phyloP scores from a whole-genome alignment of 1,140 invertebrate species.

The Pogonomyrmex barbatus region DNA sequence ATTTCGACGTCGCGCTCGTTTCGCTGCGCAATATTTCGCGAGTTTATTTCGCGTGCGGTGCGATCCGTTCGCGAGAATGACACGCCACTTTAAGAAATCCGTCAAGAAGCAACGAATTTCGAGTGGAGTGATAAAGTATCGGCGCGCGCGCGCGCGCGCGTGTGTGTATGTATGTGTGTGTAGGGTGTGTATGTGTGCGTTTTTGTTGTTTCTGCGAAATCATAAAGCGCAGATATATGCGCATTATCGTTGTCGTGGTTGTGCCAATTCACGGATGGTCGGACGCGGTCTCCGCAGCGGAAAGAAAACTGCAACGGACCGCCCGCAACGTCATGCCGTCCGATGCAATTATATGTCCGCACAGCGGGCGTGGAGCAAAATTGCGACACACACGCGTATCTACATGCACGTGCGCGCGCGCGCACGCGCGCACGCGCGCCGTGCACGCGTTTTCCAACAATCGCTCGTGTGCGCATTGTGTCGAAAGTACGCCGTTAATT shows the following conservation, averaged over 20 bases:
- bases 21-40: not conserved
- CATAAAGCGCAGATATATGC: slow-evolving; percentile 1
- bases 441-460: slow-evolving; percentile 39
- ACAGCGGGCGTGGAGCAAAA: slow-evolving; percentile 29
- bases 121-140: slow-evolving; percentile 2
- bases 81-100: not conserved
- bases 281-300: not conserved
- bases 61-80: slow-evolving; percentile 5
- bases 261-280: slow-evolving; percentile 25
- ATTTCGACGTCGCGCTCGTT: not conserved
- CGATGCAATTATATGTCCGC: slow-evolving; percentile 30
- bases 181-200: too few relatives aligned
- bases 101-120: slow-evolving; percentile 18
- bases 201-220: slow-evolving; percentile 42
- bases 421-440: not conserved
- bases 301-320: slow-evolving; percentile 36
- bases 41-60: not conserved
- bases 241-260: not conserved
- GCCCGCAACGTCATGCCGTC: not conserved
- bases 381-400: slow-evolving; percentile 10
- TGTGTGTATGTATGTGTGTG: too few relatives aligned
- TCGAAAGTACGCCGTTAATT: slow-evolving; percentile 58
- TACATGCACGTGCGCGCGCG: not conserved
- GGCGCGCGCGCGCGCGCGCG: not conserved
- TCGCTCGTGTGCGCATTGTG: slow-evolving; percentile 46